Conservation (phyloP, 1,140 invertebrate genomes). For the Atta colombica region DNA sequence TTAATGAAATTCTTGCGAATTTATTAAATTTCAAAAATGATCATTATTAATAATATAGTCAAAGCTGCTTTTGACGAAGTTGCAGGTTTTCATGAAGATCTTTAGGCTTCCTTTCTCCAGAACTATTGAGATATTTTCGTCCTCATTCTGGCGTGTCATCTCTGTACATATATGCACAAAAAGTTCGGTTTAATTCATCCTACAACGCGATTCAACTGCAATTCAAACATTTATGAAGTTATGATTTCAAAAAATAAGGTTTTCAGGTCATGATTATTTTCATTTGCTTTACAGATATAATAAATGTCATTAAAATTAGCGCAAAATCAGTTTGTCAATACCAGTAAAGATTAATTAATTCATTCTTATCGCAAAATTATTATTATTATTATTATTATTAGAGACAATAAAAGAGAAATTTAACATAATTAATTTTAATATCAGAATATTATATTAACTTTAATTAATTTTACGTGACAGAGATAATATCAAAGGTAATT, state of each 20-base stretch:
- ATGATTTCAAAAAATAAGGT: background rate
- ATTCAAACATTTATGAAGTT: background rate
- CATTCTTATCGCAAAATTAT: background rate
- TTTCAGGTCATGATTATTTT: constrained; percentile 22
- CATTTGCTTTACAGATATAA: too few species aligned
- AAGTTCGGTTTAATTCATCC: background rate
- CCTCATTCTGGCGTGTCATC: constrained; percentile 10
- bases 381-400: constrained; percentile 28
- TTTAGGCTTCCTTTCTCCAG: constrained; percentile 48
- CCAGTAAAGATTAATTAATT: background rate
- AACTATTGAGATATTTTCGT: constrained; percentile 60
- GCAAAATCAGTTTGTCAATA: background rate
- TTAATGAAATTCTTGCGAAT: constrained; percentile 30
- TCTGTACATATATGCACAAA: constrained; percentile 5
- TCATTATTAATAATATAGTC: constrained; percentile 6
- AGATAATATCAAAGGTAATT: constrained; percentile 1
- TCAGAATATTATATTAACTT: constrained; percentile 5
- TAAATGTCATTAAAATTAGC: background rate
- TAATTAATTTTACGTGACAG: constrained; percentile 28
- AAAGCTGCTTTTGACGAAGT: constrained; percentile 1
- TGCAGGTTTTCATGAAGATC: background rate
- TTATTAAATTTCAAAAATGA: constrained; percentile 15
- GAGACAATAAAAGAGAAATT: background rate
- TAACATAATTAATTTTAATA: constrained; percentile 23
- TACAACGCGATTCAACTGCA: constrained; percentile 1